Evolutionary conservation across 2,888 invertebrate genomes (phyloP).

Genomic region (Cyaniris semiargus): DNA sequence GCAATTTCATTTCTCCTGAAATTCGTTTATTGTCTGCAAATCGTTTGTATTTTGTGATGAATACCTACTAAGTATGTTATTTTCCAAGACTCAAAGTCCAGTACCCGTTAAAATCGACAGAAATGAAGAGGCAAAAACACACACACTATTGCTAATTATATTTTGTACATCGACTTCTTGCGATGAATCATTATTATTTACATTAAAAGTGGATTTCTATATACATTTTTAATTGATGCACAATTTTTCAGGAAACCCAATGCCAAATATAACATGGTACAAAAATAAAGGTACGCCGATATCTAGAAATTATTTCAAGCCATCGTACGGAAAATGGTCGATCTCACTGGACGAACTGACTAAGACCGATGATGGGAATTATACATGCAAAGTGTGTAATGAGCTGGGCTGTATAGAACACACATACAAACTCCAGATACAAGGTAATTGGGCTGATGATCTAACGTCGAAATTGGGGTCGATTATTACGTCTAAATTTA

Average conservation of each 20-base stretch:
- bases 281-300: conserved; percentile 85
- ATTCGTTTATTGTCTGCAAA: too few species aligned
- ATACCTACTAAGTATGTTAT: too few species aligned
- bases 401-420: conserved; percentile 87
- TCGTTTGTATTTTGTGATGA: too few species aligned
- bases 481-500: conserved; percentile 16
- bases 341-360: conserved; percentile 90
- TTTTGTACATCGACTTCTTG: background rate
- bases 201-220: background rate
- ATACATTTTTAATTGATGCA: background rate
- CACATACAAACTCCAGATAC: conserved; percentile 85
- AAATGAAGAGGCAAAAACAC: too few species aligned
- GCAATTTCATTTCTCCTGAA: too few species aligned
- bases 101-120: too few species aligned
- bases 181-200: background rate
- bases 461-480: conserved; percentile 7
- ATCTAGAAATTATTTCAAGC: conserved; percentile 82
- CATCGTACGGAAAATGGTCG: conserved; percentile 86
- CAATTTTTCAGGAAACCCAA: conserved; percentile 45
- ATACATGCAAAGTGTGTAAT: conserved; percentile 94
- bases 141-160: too few species aligned
- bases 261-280: conserved; percentile 92
- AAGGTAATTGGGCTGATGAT: conserved; percentile 65
- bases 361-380: conserved; percentile 91
- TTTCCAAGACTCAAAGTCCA: too few species aligned